Base-by-base conservation (phyloP, 2,113 vertebrate species). In the Psophia crepitans region DNA sequence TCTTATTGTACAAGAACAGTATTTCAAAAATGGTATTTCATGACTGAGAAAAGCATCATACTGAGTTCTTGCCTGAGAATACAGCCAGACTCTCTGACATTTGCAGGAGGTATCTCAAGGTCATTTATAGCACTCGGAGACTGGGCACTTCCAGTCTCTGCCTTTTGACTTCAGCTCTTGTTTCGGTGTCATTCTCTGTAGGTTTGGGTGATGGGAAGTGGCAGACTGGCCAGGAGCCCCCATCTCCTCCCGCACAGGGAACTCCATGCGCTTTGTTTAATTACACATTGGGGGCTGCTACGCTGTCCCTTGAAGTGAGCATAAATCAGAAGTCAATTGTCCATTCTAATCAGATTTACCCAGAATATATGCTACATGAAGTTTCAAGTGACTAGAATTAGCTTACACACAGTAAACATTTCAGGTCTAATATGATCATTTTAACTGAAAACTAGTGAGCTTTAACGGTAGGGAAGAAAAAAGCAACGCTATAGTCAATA, bases 261-360 rank as follows among this genome's bases (percentile, higher is more conserved):
- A 46, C 64, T 91, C 73, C 14, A 1, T 30, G 75, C 2, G 10
- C 76, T 95, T 39, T 1, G 21, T 80, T 76, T 87, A 80, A 93
- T 95, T 82, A 89, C 51, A 24, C 10, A 68, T 39, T 1, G 9
- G 70, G 78, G 57, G 74, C 84, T 53, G 60, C 92, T 81, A 20
- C 0, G 2, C 78, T 93, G 92, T 97, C 96, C 92, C 84, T 95
- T 28, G 58, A 44, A 96, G 84, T 93, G 88, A 95, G 91, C 3
- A 14, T 89, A n/a, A 89, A 95, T 97, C 96, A 95, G 90, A 96
- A 97, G 96, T 91, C 97, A 96, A 84, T 95, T 97, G 97, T 97
- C 96, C 91, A 53, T 95, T 95, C 91, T 65, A 85, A 97, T 97
- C 93, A 94, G 83, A 81, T 91, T 90, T 91, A 84, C 33, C n/a